Evolutionary conservation across 2,113 vertebrate genomes (phyloP).

Genomic region (Sigmodon hispidus): DNA sequence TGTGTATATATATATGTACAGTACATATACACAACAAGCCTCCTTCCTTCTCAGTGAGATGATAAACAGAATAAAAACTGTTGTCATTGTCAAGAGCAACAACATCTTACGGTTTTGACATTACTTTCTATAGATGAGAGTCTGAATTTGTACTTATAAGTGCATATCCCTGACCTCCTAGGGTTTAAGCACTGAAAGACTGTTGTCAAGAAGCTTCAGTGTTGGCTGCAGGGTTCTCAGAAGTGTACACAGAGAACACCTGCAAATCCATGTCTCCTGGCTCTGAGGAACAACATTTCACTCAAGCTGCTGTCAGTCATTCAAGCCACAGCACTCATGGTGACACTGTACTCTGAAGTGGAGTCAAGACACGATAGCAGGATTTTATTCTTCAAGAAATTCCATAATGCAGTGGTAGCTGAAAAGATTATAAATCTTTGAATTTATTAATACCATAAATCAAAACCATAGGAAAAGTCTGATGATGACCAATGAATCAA

Average conservation of each 20-base stretch:
- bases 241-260: not conserved
- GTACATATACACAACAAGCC: not conserved
- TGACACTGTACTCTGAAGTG: not conserved
- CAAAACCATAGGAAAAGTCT: not conserved
- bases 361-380: not conserved
- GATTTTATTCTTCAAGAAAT: not conserved
- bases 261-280: not conserved
- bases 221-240: not conserved
- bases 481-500: not conserved
- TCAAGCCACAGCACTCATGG: not conserved
- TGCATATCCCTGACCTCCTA: not conserved
- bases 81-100: not conserved
- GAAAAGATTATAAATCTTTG: not conserved
- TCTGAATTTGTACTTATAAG: not conserved
- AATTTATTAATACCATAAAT: slow-evolving; percentile 21
- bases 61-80: not conserved
- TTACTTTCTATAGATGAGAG: not conserved
- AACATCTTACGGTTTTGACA: not conserved
- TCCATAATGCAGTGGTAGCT: not conserved
- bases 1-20: not conserved
- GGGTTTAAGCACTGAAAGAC: not conserved
- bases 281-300: not conserved
- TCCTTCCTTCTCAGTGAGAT: not conserved
- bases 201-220: not conserved
- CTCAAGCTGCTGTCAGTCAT: not conserved